phyloP scores from a whole-genome alignment of 2,797 vertebrate species.

The Psittacula derbiana region DNA sequence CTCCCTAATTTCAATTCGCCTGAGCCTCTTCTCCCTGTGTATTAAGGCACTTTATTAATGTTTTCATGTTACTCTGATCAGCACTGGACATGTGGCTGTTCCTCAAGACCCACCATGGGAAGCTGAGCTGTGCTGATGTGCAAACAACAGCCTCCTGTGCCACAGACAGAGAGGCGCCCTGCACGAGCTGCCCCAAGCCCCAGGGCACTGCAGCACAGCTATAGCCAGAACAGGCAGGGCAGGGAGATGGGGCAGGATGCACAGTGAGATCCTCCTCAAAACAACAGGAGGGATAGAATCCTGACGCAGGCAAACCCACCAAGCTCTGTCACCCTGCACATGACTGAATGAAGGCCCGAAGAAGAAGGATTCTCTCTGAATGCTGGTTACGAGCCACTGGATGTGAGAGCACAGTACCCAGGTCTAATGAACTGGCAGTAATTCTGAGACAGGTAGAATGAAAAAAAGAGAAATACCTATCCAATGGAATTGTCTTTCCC shows the following conservation, averaged over 20 bases:
- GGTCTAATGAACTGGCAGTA: conserved; percentile 12
- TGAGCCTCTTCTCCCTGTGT: conserved; percentile 40
- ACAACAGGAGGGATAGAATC: background rate
- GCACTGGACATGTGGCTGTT: conserved; percentile 15
- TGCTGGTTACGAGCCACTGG: background rate
- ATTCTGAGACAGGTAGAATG: conserved; percentile 39
- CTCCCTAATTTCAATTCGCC: conserved; percentile 68
- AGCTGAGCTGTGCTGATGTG: background rate
- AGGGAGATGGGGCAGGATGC: background rate
- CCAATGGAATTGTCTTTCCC: background rate
- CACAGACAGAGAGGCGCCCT: background rate
- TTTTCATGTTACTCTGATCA: conserved; percentile 69
- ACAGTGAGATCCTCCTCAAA: background rate
- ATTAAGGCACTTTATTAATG: conserved; percentile 69
- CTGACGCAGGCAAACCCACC: background rate
- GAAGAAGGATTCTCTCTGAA: conserved; percentile 60
- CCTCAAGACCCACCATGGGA: conserved; percentile 8
- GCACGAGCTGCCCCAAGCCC: background rate
- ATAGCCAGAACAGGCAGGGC: background rate
- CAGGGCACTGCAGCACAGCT: background rate
- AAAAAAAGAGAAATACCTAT: conserved; percentile 27
- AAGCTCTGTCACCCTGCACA: background rate
- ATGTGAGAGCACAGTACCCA: background rate
- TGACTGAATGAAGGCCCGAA: conserved; percentile 11
- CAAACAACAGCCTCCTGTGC: background rate